Base-by-base conservation (phyloP, 53 echinoderm and acorn worm species). In the Stichopus horrens region DNA sequence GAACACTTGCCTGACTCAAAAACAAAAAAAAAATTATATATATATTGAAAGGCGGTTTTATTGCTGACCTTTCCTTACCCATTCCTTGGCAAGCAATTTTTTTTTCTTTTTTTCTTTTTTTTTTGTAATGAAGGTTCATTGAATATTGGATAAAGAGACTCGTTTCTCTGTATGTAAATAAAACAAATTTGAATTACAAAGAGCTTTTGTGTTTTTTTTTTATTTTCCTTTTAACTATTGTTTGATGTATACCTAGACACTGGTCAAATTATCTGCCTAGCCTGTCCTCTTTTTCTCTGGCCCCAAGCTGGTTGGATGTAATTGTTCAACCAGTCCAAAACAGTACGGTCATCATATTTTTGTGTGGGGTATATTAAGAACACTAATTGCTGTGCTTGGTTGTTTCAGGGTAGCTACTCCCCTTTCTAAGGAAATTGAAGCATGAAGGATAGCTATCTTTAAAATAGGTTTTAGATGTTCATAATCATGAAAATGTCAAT, bases 81-180 rank as follows among this genome's bases (percentile, higher is more conserved):
- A 81, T 81, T 81, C 81, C 81, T 58, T 57, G 81, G 81, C 81
- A 81, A 81, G 81, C 81, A 81, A 81, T 18, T 81, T 75, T 75
- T 53, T 19, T 80, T 21, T 79, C 16, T 54, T 55, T 79, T 37
- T 79, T 58, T 58, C 55, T 80, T 55, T 16, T 80, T 81, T 81
- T 81, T 81, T 81, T 81, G 56, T 55, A 56, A 81, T 56, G 56
- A 81, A 81, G 81, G 81, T 81, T 81, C 55, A 81, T 81, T 81
- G 58, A 81, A 81, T 81, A 81, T 81, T 81, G 81, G 81, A 81
- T 81, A 81, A 81, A 81, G 81, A 58, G 58, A 58, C n/a, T 56
- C 55, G 57, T 81, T 58, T 81, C 81, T 81, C 81, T 81, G 81
- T 77, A 77, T 77, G 77, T 81, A 81, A 81, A 81, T 81, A 81